Percentiles rank a stretch among this genome's conserved stretches.
phyloP scores from a whole-genome alignment of 1,140 invertebrate species.

The Batillaria attramentaria region DNA sequence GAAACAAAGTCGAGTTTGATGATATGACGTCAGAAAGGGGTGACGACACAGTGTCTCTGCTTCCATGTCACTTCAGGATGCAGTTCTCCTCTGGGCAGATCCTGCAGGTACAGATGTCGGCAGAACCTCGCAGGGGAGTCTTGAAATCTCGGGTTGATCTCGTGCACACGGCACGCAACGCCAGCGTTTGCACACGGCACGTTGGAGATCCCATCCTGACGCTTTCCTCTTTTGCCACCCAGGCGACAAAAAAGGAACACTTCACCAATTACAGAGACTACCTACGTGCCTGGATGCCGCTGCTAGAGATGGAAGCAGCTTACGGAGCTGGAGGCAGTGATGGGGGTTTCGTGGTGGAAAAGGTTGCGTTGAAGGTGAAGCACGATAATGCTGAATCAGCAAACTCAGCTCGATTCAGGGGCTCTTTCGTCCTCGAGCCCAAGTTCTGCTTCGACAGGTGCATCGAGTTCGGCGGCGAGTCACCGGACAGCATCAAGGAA shows the following conservation, averaged over 20 bases:
- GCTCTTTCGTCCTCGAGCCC: conserved; percentile 30
- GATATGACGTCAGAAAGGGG: conserved; percentile 27
- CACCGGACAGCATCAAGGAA: conserved; percentile 1
- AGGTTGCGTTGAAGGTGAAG: conserved; percentile 33
- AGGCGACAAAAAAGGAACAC: not conserved
- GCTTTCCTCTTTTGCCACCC: conserved; percentile 37
- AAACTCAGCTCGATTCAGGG: conserved; percentile 24
- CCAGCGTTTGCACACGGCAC: conserved; percentile 51
- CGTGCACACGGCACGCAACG: conserved; percentile 44
- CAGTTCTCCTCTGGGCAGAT: conserved; percentile 43
- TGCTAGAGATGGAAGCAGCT: conserved; percentile 52
- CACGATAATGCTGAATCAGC: not conserved
- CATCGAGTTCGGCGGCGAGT: conserved; percentile 37
- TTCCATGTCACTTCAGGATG: conserved; percentile 39
- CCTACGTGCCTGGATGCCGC: conserved; percentile 39
- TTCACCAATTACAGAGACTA: conserved; percentile 40
- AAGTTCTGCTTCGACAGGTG: conserved; percentile 42
- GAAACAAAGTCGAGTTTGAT: not conserved
- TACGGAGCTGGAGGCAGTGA: conserved; percentile 34
- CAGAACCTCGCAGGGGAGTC: conserved; percentile 39
- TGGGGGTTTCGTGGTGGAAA: conserved; percentile 36
- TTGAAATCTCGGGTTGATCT: conserved; percentile 40
- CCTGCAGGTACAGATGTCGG: conserved; percentile 43
- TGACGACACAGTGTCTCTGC: not conserved
- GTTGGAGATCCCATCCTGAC: conserved; percentile 43